These are phyloP conservation scores for Cirrhinus molitorella DNA, from an alignment of 2,797 vertebrate genomes.

Conservation along the genomic window DNA sequence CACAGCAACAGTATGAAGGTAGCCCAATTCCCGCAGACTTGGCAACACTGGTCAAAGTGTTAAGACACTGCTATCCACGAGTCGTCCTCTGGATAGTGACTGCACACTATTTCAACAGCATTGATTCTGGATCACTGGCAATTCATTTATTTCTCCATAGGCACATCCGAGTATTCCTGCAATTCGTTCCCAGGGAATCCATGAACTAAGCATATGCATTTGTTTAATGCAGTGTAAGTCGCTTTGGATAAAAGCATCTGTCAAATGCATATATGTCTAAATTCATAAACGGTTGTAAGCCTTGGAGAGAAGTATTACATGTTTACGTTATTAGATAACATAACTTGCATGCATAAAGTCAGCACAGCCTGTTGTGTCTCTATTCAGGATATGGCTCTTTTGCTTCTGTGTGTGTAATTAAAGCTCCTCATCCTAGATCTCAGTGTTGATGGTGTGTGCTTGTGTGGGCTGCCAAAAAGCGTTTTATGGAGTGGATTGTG, in stretches of 20 bases:
- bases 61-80: background rate
- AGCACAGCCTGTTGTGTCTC: background rate
- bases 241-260: background rate
- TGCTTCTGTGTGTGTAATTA: background rate
- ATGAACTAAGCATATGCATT: background rate
- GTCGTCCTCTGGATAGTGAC: background rate
- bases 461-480: background rate
- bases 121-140: background rate
- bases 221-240: background rate
- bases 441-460: background rate
- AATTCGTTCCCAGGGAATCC: background rate
- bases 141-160: background rate
- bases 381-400: background rate
- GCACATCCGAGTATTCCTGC: background rate
- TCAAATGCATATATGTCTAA: background rate
- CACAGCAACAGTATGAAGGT: too few species aligned
- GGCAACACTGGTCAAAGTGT: too few species aligned
- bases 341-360: background rate
- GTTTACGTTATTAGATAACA: background rate
- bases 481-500: constrained; percentile 5
- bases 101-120: too few species aligned
- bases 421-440: too few species aligned
- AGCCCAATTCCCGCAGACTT: too few species aligned
- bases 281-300: background rate
- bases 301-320: background rate